Percentiles rank a stretch among this genome's conserved stretches.
Conservation (phyloP, 2,797 vertebrate species). For the Enteromius radiatus region DNA sequence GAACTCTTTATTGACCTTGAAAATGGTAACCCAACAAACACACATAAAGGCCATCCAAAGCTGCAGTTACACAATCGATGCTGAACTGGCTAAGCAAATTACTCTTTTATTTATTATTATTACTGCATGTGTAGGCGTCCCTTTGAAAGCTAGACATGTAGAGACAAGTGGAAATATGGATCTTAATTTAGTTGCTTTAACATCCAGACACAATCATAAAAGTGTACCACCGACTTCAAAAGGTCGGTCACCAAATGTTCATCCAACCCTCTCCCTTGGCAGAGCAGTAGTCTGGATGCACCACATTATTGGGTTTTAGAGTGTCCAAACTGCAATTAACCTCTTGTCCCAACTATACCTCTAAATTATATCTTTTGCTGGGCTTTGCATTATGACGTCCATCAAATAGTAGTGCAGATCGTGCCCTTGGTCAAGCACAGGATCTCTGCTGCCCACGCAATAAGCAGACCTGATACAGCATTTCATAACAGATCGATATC, state of each 20-base stretch:
- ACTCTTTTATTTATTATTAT: not conserved
- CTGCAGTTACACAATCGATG: constrained; percentile 7
- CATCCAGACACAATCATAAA: not conserved
- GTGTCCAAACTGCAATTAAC: constrained; percentile 44
- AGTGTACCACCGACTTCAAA: not conserved
- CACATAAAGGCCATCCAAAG: constrained; percentile 12
- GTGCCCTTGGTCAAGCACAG: constrained; percentile 31
- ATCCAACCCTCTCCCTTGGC: not conserved
- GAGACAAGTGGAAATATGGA: constrained; percentile 7
- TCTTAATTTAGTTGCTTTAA: not conserved
- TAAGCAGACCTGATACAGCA: constrained; percentile 32
- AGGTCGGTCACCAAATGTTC: not conserved
- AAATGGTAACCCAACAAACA: not conserved
- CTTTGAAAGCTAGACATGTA: not conserved
- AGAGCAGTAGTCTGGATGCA: constrained; percentile 8
- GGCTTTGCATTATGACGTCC: constrained; percentile 8
- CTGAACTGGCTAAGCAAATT: not conserved
- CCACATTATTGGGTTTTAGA: constrained; percentile 12
- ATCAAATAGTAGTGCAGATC: constrained; percentile 32
- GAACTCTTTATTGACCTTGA: constrained; percentile 35
- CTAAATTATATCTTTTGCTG: constrained; percentile 37
- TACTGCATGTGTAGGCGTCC: constrained; percentile 18
- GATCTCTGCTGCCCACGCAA: constrained; percentile 31
- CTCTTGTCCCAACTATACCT: constrained; percentile 42
- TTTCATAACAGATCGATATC: constrained; percentile 40